A percentile compares a stretch with the other conserved stretches of the same genome.
Evolutionary conservation across 2,113 vertebrate species (phyloP).

Genomic region (Myiagra hebetior): DNA sequence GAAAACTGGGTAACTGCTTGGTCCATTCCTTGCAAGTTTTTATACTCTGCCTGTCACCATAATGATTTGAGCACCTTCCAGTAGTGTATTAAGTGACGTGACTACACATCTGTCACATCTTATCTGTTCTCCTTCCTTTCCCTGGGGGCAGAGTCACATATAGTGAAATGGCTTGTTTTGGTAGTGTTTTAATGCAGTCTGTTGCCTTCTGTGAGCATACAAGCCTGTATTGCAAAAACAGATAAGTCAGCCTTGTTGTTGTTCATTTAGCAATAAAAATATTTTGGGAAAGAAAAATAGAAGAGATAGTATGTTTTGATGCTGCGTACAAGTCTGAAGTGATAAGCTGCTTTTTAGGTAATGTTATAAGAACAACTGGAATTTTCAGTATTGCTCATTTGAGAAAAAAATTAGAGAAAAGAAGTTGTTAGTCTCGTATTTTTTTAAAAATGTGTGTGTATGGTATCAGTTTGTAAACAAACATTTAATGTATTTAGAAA

Average conservation of each 20-base stretch:
- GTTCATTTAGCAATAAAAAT: conserved; percentile 9
- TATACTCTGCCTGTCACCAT: background rate
- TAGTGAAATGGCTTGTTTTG: conserved; percentile 52
- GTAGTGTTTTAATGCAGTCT: conserved; percentile 46
- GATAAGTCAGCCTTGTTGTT: background rate
- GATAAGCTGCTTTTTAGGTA: background rate
- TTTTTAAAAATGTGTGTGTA: background rate
- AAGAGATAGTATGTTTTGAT: background rate
- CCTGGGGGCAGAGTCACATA: conserved; percentile 34
- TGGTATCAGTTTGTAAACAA: background rate
- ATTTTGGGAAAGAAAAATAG: background rate
- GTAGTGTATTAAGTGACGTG: conserved; percentile 57
- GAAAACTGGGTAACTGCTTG: background rate
- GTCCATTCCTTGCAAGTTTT: conserved; percentile 46
- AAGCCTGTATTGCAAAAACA: background rate
- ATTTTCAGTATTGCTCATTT: background rate
- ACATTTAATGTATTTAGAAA: background rate
- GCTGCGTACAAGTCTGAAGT: background rate
- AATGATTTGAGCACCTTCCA: conserved; percentile 60
- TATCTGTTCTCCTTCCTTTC: conserved; percentile 42
- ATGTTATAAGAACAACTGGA: background rate
- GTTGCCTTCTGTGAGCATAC: conserved; percentile 31
- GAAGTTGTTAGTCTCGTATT: background rate
- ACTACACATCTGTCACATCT: conserved; percentile 65
- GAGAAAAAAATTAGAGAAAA: background rate